These are phyloP conservation scores for Dermochelys coriacea DNA, from an alignment of 2,797 vertebrate species.

Conservation along the genomic window DNA sequence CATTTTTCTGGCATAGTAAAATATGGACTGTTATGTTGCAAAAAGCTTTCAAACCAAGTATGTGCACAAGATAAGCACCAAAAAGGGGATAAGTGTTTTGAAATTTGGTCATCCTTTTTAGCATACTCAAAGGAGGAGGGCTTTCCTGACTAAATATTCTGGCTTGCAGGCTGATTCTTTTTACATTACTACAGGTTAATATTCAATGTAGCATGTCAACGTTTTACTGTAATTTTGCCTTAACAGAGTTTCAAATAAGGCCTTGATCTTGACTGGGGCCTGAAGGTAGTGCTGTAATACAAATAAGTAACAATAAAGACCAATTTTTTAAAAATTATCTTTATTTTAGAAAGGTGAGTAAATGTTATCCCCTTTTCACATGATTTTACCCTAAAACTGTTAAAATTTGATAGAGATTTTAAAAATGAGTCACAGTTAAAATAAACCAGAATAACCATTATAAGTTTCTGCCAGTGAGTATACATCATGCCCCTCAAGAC, in stretches of 20 bases:
- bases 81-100: neutral
- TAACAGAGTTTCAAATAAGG: neutral
- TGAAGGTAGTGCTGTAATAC: neutral
- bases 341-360: neutral
- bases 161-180: neutral
- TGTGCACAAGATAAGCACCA: neutral
- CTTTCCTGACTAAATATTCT: neutral
- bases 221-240: neutral
- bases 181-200: neutral
- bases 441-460: neutral
- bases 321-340: fast-evolving
- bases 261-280: neutral
- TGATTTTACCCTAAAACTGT: neutral
- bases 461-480: neutral
- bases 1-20: neutral
- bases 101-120: neutral
- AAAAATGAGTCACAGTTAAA: neutral
- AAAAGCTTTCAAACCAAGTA: neutral
- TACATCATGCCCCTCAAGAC: neutral
- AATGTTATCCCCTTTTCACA: neutral
- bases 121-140: neutral
- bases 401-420: neutral
- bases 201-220: neutral
- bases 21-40: neutral
- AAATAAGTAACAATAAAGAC: neutral